Base-by-base conservation (phyloP, 2,888 invertebrate species). In the Pediacus dermestoides region DNA sequence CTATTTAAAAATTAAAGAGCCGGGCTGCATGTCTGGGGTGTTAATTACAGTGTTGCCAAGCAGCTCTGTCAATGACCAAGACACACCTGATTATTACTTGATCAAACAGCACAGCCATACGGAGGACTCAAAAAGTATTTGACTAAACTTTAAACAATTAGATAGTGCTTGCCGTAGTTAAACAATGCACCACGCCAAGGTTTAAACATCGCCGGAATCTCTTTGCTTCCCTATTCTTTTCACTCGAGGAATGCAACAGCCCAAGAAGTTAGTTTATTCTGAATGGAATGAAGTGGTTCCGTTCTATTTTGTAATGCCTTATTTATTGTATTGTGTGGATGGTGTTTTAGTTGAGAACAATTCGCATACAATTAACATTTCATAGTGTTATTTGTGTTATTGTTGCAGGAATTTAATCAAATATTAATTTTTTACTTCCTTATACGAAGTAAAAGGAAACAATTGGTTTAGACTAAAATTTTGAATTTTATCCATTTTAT, bases 31-130 rank as follows among this genome's bases (percentile, higher is more conserved):
- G 57, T 60, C 49, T 52, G 50, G 57, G 60, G 60, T 61, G 64
- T 58, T 61, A 62, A 66, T 66, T 63, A n/a, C n/a, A 61, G 55
- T 48, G 50, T 50, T 55, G 50, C 50, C 52, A 51, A 41, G 46
- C 51, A 50, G 46, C 49, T 55, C 57, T 55, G 55, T 57, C 58
- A 58, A 55, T 55, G 58, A 54, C 57, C 59, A 57, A 40, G 46
- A 40, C 44, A 51, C 53, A 55, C 52, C 52, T 50, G 57, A 55
- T 57, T 53, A 56, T 58, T 56, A 53, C 45, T 58, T 56, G 47
- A 55, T 50, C 53, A 58, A 57, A 58, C 46, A 58, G 37, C 42
- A 46, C 23, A 23, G 42, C 42, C 38, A 40, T 42, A 37, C 39
- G 33, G 31, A 42, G 27, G 38, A 28, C 34, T 38, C 37, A 38